phyloP scores from a whole-genome alignment of 2,888 invertebrate species.

The Drosophila pseudotakahashii region DNA sequence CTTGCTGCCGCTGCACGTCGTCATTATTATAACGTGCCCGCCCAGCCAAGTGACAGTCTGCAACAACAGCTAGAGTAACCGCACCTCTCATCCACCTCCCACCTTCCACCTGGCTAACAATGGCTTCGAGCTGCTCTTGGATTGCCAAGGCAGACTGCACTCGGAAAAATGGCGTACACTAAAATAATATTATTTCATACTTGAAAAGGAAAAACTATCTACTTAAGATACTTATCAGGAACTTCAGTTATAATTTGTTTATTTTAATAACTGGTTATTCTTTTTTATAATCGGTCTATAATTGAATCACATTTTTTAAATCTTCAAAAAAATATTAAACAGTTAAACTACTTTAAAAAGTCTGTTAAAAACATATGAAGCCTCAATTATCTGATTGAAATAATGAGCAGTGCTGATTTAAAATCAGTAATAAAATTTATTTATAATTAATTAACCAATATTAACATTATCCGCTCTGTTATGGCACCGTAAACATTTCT shows the following conservation, averaged over 20 bases:
- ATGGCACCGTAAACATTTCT: too few species aligned
- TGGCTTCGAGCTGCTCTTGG: conserved; percentile 29
- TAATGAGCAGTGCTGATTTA: too few species aligned
- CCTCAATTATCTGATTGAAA: too few species aligned
- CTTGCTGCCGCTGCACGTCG: conserved; percentile 59
- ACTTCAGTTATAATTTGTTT: background rate
- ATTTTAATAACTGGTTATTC: too few species aligned
- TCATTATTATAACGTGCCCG: conserved; percentile 78
- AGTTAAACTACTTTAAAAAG: too few species aligned
- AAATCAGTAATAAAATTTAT: too few species aligned
- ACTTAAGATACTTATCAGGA: background rate
- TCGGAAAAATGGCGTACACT: conserved; percentile 5
- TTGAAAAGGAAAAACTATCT: background rate
- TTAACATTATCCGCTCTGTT: too few species aligned
- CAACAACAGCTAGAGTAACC: conserved; percentile 1
- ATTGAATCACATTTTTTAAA: background rate
- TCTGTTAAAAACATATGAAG: too few species aligned
- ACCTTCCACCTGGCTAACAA: conserved; percentile 71
- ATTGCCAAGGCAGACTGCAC: conserved; percentile 20
- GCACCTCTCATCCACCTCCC: background rate
- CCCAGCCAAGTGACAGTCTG: conserved; percentile 59
- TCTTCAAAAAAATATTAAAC: too few species aligned
- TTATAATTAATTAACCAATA: too few species aligned
- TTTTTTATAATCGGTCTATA: background rate
- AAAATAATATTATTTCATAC: too few species aligned